phyloP scores from a whole-genome alignment of 1,140 invertebrate species.

The Choristoneura fumiferana region DNA sequence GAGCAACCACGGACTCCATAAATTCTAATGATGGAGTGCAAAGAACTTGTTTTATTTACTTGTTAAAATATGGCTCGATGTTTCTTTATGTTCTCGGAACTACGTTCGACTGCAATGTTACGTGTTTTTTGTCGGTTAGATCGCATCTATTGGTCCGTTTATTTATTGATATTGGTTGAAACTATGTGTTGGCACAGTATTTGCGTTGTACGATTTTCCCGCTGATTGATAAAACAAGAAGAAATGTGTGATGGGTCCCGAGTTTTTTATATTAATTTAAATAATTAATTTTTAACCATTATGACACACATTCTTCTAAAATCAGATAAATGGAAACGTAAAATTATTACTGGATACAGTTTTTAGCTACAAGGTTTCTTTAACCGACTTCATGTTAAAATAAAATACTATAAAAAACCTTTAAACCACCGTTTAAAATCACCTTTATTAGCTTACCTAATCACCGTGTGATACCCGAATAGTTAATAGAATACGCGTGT shows the following conservation, averaged over 20 bases:
- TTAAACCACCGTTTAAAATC: background rate
- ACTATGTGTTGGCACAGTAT: slow-evolving; percentile 5
- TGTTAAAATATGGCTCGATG: slow-evolving; percentile 62
- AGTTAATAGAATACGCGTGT: slow-evolving; percentile 20
- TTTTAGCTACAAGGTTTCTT: too few species aligned
- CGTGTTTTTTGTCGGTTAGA: slow-evolving; percentile 13
- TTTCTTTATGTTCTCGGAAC: slow-evolving; percentile 39
- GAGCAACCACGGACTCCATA: slow-evolving; percentile 53
- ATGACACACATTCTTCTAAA: too few species aligned
- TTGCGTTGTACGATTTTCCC: too few species aligned
- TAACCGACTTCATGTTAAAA: too few species aligned
- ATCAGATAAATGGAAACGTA: too few species aligned
- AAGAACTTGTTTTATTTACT: slow-evolving; percentile 41
- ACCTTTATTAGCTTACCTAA: slow-evolving; percentile 42
- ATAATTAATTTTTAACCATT: too few species aligned
- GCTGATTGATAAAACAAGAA: too few species aligned
- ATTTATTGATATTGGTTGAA: background rate
- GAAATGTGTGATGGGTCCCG: too few species aligned
- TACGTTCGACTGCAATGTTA: background rate
- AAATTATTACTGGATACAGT: too few species aligned
- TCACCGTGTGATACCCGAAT: slow-evolving; percentile 39
- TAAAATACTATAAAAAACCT: slow-evolving; percentile 4
- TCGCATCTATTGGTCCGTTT: background rate
- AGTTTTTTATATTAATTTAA: too few species aligned
- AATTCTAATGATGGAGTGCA: slow-evolving; percentile 56